Conservation (phyloP, 1,140 invertebrate genomes). For the Dendroctonus valens region DNA sequence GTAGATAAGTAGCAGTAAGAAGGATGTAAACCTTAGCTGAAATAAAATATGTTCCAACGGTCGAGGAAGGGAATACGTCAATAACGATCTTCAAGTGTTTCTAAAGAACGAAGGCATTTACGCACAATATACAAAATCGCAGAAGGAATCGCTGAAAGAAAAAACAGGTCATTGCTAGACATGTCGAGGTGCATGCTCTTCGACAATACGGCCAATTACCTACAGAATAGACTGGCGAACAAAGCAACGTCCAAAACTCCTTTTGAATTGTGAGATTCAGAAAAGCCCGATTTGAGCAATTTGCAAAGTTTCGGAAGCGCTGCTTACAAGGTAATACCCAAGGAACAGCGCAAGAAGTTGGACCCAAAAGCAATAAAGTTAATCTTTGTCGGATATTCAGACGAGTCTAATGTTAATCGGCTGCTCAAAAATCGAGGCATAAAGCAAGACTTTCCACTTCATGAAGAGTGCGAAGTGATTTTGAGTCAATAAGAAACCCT, state of each 20-base stretch:
- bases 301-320: slow-evolving; percentile 11
- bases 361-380: slow-evolving; percentile 3
- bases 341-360: slow-evolving; percentile 9
- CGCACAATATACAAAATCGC: no score
- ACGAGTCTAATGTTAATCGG: no score
- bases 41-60: slow-evolving; percentile 18
- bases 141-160: no score
- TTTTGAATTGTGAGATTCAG: slow-evolving; percentile 21
- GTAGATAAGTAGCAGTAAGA: no score
- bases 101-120: no score
- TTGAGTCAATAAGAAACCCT: not conserved
- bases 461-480: no score
- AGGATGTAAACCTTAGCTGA: slow-evolving; percentile 3
- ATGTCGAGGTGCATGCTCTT: slow-evolving; percentile 25
- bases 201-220: slow-evolving; percentile 16
- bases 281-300: slow-evolving; percentile 33
- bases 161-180: no score
- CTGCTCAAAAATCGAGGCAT: no score
- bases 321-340: slow-evolving; percentile 5
- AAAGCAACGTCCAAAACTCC: slow-evolving; percentile 21
- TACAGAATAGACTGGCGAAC: slow-evolving; percentile 17
- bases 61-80: slow-evolving; percentile 14
- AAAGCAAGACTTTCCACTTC: no score
- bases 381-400: no score
- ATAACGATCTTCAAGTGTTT: no score